A percentile compares a stretch with the other conserved stretches of the same genome.
Evolutionary conservation across 2,888 invertebrate genomes (phyloP).

Genomic region (Chaitophorus viminalis): DNA sequence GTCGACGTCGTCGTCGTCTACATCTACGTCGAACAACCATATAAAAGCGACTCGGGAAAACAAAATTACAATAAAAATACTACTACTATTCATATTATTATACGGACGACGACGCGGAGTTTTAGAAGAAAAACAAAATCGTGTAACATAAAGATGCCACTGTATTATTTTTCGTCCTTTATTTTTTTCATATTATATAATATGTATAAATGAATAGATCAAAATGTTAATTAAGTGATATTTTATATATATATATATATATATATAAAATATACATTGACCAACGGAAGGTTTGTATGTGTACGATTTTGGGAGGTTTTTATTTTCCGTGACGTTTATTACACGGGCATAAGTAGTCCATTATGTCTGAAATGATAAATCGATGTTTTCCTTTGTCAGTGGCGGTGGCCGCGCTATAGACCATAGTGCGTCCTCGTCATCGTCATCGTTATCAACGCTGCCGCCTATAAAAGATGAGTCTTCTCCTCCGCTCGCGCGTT

Average conservation of each 20-base stretch:
- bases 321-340: slow-evolving; percentile 52
- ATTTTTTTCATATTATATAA: background rate
- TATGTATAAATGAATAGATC: slow-evolving; percentile 5
- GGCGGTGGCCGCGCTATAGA: background rate
- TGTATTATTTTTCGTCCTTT: slow-evolving; percentile 6
- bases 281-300: background rate
- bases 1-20: background rate
- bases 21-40: background rate
- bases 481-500: background rate
- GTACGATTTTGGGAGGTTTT: slow-evolving; percentile 33
- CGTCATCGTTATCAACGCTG: slow-evolving; percentile 30
- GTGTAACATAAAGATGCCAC: slow-evolving; percentile 28
- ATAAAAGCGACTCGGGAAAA: slow-evolving; percentile 30
- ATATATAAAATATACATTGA: too few species aligned
- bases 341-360: slow-evolving; percentile 54
- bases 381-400: slow-evolving; percentile 50
- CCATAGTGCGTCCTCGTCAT: background rate
- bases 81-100: background rate
- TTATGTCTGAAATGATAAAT: slow-evolving; percentile 59
- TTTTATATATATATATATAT: slow-evolving; percentile 17
- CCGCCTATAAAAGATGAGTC: background rate
- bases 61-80: slow-evolving; percentile 32
- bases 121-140: slow-evolving; percentile 27
- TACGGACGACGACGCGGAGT: background rate
- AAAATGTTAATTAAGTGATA: slow-evolving; percentile 53